Conservation (phyloP, 2,888 invertebrate species). For the Coleophora flavipennella region DNA sequence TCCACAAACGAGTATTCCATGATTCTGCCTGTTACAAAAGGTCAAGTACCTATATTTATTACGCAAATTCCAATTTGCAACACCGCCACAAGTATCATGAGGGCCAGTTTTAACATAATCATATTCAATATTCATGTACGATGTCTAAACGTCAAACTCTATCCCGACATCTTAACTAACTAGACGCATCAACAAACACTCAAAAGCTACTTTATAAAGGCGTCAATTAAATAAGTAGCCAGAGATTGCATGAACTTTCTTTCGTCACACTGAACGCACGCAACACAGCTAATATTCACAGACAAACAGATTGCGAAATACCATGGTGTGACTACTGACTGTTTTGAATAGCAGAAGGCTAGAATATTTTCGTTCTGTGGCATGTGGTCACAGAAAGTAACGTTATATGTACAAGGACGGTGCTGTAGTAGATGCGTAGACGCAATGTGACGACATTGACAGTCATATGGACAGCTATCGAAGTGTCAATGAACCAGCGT, state of each 20-base stretch:
- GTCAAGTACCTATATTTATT: conserved; percentile 6
- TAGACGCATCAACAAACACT: conserved; percentile 22
- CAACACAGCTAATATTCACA: conserved; percentile 13
- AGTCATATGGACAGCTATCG: conserved; percentile 41
- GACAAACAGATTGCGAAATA: conserved; percentile 5
- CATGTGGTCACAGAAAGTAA: conserved; percentile 5
- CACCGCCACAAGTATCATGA: no score
- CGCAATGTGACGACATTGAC: conserved; percentile 38
- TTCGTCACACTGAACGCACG: conserved; percentile 12
- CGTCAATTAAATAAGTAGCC: conserved; percentile 28
- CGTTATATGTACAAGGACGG: conserved; percentile 9
- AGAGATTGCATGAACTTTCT: conserved; percentile 33
- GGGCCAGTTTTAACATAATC: no score
- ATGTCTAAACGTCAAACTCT: background rate
- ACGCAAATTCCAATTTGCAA: conserved; percentile 1
- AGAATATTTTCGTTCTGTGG: conserved; percentile 14
- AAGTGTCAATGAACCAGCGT: conserved; percentile 50
- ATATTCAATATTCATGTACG: no score
- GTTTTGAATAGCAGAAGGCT: background rate
- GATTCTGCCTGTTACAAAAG: conserved; percentile 4
- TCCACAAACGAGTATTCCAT: no score
- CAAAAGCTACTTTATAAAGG: conserved; percentile 23
- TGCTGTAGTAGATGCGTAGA: conserved; percentile 18
- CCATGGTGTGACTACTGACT: conserved; percentile 1
- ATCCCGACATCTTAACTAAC: conserved; percentile 6